These are phyloP conservation scores for Amblyjoppa proteus DNA, from an alignment of 2,888 invertebrate species.

Conservation along the genomic window DNA sequence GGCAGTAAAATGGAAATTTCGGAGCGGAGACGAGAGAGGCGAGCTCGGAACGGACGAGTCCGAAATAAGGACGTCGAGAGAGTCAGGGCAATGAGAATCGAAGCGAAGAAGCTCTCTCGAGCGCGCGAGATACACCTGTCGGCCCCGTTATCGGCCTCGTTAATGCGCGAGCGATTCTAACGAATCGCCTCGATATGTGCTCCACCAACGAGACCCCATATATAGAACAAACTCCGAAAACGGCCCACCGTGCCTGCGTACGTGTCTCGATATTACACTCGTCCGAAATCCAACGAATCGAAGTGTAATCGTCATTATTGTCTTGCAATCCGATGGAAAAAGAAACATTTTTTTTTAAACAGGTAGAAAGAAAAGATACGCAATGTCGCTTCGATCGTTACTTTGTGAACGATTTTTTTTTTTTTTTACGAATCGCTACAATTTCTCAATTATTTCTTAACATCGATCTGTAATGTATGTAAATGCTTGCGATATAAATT, in stretches of 20 bases:
- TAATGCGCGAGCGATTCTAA: constrained; percentile 75
- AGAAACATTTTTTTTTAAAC: too few species aligned
- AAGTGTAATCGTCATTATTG: background rate
- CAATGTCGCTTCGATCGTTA: too few species aligned
- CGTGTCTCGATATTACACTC: constrained; percentile 4
- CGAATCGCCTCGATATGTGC: constrained; percentile 70
- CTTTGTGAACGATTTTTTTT: too few species aligned
- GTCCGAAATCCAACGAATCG: background rate
- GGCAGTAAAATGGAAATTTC: constrained; percentile 37
- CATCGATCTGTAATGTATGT: too few species aligned
- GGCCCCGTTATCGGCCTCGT: constrained; percentile 79
- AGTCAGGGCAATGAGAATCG: constrained; percentile 36
- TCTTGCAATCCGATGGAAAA: too few species aligned
- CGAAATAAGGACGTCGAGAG: constrained; percentile 43
- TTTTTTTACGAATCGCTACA: too few species aligned
- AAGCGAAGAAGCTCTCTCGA: constrained; percentile 26
- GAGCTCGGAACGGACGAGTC: background rate
- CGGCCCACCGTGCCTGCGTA: constrained; percentile 26
- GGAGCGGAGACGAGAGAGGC: constrained; percentile 31
- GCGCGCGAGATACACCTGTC: constrained; percentile 77
- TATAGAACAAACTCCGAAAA: constrained; percentile 41
- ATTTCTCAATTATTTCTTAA: too few species aligned
- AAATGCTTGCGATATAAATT: too few species aligned
- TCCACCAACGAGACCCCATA: constrained; percentile 32
- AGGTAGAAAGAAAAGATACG: too few species aligned